Evolutionary conservation across 2,888 invertebrate species (phyloP).

Genomic region (Syritta pipiens): DNA sequence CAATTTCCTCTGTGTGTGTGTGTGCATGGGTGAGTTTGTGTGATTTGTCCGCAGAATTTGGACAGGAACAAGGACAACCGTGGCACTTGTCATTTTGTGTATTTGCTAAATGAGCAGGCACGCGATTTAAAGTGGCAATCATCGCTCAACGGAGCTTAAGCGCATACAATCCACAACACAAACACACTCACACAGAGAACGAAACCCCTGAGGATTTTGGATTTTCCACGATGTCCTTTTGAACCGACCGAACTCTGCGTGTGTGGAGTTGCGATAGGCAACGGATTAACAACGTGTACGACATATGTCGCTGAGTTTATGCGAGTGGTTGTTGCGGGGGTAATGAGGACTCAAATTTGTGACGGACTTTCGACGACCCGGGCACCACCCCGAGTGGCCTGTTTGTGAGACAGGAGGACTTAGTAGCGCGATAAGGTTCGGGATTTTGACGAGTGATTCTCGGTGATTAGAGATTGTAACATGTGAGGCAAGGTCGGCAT

Average conservation of each 20-base stretch:
- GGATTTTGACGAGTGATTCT: no score
- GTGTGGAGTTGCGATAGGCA: slow-evolving; percentile 1
- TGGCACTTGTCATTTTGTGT: slow-evolving; percentile 42
- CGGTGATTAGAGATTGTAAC: no score
- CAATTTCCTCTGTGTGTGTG: background rate
- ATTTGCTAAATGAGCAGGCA: slow-evolving; percentile 35
- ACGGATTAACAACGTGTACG: slow-evolving; percentile 48
- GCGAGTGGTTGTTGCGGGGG: no score
- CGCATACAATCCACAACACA: slow-evolving; percentile 2
- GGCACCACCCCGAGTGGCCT: no score
- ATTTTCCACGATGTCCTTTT: slow-evolving; percentile 54
- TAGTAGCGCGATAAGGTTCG: no score
- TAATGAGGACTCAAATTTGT: no score
- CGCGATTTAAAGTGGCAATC: slow-evolving; percentile 61
- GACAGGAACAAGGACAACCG: slow-evolving; percentile 11
- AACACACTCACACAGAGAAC: background rate
- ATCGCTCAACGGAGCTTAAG: slow-evolving; percentile 59
- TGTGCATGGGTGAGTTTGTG: slow-evolving; percentile 21
- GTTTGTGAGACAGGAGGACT: no score
- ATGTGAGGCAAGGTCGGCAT: no score
- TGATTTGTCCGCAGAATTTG: slow-evolving; percentile 23
- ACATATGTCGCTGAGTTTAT: no score
- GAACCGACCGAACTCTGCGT: background rate
- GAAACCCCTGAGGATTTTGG: slow-evolving; percentile 46
- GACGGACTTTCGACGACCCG: no score